Base-by-base conservation (phyloP, 2,113 vertebrate genomes). In the Condylura cristata region DNA sequence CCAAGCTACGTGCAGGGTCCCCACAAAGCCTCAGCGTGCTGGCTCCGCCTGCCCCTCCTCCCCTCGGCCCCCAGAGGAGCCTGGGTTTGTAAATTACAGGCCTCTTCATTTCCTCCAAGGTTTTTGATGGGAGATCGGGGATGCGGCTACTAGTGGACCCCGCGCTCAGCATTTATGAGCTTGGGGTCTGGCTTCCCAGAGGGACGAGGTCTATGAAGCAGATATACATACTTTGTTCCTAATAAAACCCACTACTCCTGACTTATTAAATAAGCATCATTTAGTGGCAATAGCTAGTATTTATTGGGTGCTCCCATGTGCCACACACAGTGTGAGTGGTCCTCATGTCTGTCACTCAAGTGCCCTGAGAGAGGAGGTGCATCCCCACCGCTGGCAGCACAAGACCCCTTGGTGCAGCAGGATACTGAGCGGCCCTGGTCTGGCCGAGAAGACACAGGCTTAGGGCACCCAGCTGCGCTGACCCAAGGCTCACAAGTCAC, bases 21-120 rank as follows among this genome's bases (percentile, higher is more conserved):
- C 34, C 53, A 0, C 4, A 0, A 7, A 44, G 26, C 28, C 65
- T 32, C 32, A 0, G 14, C 65, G 60, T 5, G 44, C 56, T 20
- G 0, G 39, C 51, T 20, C 17, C 5, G 1, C 11, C 48, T 37
- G 5, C n/a, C 41, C 39, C 46, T 30, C 8, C 16, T 5, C 71
- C 44, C 51, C 58, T 4, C 1, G 22, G 20, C 61, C 65, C 74
- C 74, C 11, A 1, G 88, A 95, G 94, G 78, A 85, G 76, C 37
- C 66, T 90, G 4, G 22, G 56, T 46, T 94, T 96, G 74, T 79
- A 85, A 92, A 95, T 92, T 91, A 96, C 81, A 96, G 91, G 88
- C 72, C 90, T 95, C 95, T 97, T 97, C 92, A 97, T 97, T 97
- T 97, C 96, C 97, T 96, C 72, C 85, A 81, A 81, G 76, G 92